These are phyloP conservation scores for Muntiacus muntjak DNA, from an alignment of 2,113 vertebrate species.

Conservation along the genomic window DNA sequence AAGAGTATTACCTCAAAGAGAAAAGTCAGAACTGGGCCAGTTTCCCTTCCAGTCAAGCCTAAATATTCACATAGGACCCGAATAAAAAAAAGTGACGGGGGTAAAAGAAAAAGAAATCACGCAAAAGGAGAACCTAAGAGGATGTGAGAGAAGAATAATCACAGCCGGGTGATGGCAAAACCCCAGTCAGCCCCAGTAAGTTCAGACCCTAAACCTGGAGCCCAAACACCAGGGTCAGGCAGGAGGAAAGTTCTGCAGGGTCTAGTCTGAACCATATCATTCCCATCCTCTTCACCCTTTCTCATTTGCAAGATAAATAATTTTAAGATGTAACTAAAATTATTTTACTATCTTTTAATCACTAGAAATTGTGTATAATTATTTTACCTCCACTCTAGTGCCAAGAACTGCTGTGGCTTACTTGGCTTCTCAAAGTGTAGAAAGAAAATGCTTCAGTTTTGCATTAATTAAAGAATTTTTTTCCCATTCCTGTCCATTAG, in stretches of 20 bases:
- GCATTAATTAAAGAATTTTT: conserved; percentile 90
- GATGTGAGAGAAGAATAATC: neutral
- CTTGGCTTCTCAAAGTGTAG: conserved; percentile 79
- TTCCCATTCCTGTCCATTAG: conserved; percentile 90
- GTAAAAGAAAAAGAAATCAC: neutral
- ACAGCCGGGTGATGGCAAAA: neutral
- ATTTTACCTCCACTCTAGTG: conserved; percentile 81
- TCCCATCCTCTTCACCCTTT: conserved; percentile 71
- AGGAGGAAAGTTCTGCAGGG: neutral
- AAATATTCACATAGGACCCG: neutral
- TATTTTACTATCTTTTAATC: conserved; percentile 86
- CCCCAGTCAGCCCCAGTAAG: rapidly evolving
- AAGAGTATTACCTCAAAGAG: neutral
- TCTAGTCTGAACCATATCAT: conserved; percentile 57
- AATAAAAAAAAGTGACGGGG: neutral
- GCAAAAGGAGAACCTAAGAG: neutral
- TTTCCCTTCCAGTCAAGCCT: neutral
- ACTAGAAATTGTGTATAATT: conserved; percentile 83
- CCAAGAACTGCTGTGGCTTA: conserved; percentile 81
- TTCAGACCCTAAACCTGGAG: rapidly evolving
- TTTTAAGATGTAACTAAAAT: conserved; percentile 84
- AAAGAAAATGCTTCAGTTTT: conserved; percentile 81
- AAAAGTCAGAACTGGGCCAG: neutral
- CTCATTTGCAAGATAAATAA: conserved; percentile 83
- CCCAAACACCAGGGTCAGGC: neutral